Evolutionary conservation across 2,797 vertebrate genomes (phyloP), one percentile per base, ranked within the genome.

Genomic region (Cichlasoma orientale): DNA sequence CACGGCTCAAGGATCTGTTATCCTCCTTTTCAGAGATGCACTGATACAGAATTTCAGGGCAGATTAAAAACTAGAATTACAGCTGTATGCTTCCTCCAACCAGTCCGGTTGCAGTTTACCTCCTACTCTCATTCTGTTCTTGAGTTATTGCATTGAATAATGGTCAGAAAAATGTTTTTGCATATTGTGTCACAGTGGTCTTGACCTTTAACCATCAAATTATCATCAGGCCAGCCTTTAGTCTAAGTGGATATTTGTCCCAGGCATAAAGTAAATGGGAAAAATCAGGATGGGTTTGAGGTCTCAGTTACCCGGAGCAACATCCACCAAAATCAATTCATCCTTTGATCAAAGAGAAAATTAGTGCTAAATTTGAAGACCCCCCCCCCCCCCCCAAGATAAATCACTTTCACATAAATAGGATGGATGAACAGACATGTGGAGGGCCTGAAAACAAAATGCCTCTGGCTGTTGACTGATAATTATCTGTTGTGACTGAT

Each of bases 1-100:
- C 36, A 47, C 54, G 52, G 57, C 25, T 68, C 56, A 75, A 47
- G 19, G 18, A 76, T 84, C 41, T 50, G 29, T 79, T 56, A 72
- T 7, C 14, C 10, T 75, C 1, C 13, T 56, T 7, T 47, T 61
- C 13, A 61, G 69, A 36, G 29, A 61, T 18, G 3, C 14, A 36
- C 38, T 0, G 61, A 50, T 50, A 4, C 10, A 27, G 16, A 68
- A 68, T 68, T 68, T 29, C 23, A 68, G 41, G 41, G 25, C 1
- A 3, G 19, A 68, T 47, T 66, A 47, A 0, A 53, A 47, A 25
- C 23, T 66, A 47, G 5, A 66, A 66, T 44, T 18, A 66, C 14
- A 66, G 3, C 3, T 18, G 38, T 66, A 66, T 3, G 10, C 3
- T 47, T 47, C 41, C 61, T 47, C 1, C 23, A 66, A 47, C 16